Conservation (phyloP, 2,113 vertebrate species). For the Triplophysa tibetana region DNA sequence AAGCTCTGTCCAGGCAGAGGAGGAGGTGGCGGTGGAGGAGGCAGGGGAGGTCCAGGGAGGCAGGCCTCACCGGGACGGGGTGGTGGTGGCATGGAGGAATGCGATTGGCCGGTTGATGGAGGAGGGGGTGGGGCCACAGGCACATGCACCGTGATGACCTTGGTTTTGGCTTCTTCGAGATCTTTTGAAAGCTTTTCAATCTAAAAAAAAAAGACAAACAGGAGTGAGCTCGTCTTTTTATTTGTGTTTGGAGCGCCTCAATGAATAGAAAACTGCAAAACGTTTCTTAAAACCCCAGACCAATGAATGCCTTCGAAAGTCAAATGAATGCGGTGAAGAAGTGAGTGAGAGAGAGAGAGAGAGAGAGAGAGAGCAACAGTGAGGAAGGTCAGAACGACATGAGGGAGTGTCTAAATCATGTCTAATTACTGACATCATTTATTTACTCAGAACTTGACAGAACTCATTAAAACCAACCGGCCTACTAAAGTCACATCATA, state of each 20-base stretch:
- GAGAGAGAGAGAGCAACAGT: slow-evolving; percentile 49
- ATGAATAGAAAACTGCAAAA: too few relatives aligned
- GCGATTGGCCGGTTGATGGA: neutral
- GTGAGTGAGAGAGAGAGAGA: neutral
- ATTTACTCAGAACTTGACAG: slow-evolving; percentile 49
- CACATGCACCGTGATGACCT: slow-evolving; percentile 70
- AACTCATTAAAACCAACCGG: slow-evolving; percentile 56
- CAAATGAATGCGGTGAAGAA: neutral
- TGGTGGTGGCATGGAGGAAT: neutral
- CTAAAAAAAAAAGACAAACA: slow-evolving; percentile 60
- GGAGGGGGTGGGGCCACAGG: slow-evolving; percentile 58
- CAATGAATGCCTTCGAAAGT: neutral
- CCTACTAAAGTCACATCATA: slow-evolving; percentile 34
- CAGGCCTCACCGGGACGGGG: neutral
- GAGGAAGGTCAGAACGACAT: slow-evolving; percentile 51
- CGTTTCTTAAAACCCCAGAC: too few relatives aligned
- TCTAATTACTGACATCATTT: slow-evolving; percentile 56
- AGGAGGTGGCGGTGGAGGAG: slow-evolving; percentile 60
- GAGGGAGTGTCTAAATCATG: slow-evolving; percentile 47
- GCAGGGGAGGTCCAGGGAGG: neutral
- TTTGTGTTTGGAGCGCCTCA: too few relatives aligned
- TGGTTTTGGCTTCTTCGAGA: slow-evolving; percentile 78
- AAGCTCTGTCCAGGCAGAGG: slow-evolving; percentile 32
- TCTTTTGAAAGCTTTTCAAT: slow-evolving; percentile 79
- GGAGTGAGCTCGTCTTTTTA: slow-evolving; percentile 9